These are phyloP conservation scores for Erythrocebus patas DNA, from an alignment of 2,113 vertebrate species.

Conservation along the genomic window DNA sequence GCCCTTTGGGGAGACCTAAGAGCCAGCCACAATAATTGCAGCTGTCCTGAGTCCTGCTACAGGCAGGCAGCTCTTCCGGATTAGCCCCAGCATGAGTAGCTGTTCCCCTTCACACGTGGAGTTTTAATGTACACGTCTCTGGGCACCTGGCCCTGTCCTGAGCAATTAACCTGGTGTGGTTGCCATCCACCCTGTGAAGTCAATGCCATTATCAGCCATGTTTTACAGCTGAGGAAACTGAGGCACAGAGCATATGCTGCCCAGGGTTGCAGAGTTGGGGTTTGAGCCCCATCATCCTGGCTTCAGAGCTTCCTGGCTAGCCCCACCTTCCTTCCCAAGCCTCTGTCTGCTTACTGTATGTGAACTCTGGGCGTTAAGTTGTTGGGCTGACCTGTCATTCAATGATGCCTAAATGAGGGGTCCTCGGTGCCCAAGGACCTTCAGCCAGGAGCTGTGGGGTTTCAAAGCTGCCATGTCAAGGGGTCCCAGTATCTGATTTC, in stretches of 20 bases:
- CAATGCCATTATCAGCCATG: rapidly evolving
- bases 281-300: background rate
- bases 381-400: background rate
- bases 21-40: background rate
- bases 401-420: too few species aligned
- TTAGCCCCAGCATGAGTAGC: background rate
- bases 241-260: background rate
- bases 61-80: background rate
- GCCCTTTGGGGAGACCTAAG: background rate
- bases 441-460: background rate
- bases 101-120: too few species aligned
- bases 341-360: background rate
- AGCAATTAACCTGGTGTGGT: background rate
- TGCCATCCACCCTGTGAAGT: background rate
- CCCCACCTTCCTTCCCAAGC: background rate
- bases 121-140: background rate
- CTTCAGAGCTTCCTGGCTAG: background rate
- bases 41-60: background rate
- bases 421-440: background rate
- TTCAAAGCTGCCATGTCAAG: background rate
- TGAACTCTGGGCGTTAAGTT: background rate
- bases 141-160: background rate
- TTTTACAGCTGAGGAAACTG: background rate
- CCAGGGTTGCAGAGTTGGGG: background rate
- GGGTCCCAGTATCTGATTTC: background rate